These are phyloP conservation scores for Adelphocoris suturalis DNA, from an alignment of 2,888 invertebrate species.

Conservation along the genomic window DNA sequence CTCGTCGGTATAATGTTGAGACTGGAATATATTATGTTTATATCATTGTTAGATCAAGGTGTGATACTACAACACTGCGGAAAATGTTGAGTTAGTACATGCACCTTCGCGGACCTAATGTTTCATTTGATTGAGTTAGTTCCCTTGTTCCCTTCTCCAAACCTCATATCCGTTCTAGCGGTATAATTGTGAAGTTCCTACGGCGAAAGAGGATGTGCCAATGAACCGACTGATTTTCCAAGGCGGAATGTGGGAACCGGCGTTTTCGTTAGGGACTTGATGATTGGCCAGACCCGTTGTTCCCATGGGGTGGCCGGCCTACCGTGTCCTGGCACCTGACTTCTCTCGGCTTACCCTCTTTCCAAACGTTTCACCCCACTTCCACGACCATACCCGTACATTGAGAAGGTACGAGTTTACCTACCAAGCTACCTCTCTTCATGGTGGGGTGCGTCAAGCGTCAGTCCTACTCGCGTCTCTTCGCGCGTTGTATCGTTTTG, in stretches of 20 bases:
- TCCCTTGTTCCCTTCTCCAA: slow-evolving; percentile 34
- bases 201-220: slow-evolving; percentile 65
- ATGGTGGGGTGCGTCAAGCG: slow-evolving; percentile 21
- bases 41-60: too few relatives aligned
- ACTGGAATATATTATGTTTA: too few relatives aligned
- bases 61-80: too few relatives aligned
- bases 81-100: too few relatives aligned
- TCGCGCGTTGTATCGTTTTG: neutral
- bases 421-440: neutral
- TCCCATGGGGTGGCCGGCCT: slow-evolving; percentile 74
- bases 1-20: too few relatives aligned
- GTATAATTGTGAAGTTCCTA: slow-evolving; percentile 65
- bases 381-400: neutral
- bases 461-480: neutral
- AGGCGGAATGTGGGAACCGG: slow-evolving; percentile 70
- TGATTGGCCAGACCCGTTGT: slow-evolving; percentile 66
- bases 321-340: slow-evolving; percentile 72
- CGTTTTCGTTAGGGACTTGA: slow-evolving; percentile 55
- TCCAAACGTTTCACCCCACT: slow-evolving; percentile 13
- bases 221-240: slow-evolving; percentile 67
- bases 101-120: neutral
- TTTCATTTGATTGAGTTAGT: slow-evolving; percentile 27
- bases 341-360: slow-evolving; percentile 41
- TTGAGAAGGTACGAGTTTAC: neutral
- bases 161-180: slow-evolving; percentile 53